A percentile compares a stretch with the other conserved stretches of the same genome.
These are phyloP conservation scores for Tinea trinotella DNA, from an alignment of 2,888 invertebrate species.

Conservation along the genomic window DNA sequence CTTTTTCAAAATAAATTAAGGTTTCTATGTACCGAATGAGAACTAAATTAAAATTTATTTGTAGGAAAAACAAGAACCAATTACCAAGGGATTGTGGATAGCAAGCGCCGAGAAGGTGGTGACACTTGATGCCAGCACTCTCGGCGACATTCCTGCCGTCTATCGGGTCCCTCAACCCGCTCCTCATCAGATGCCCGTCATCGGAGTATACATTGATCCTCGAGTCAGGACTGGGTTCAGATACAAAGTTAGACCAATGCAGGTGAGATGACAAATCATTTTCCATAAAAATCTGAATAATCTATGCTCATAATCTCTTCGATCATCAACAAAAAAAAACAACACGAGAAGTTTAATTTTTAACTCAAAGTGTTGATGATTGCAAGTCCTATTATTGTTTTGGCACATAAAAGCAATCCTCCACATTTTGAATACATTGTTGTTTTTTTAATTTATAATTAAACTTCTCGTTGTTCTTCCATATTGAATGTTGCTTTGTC, in stretches of 20 bases:
- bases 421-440: conserved; percentile 42
- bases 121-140: conserved; percentile 69
- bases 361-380: conserved; percentile 53
- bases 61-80: conserved; percentile 45
- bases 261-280: conserved; percentile 49
- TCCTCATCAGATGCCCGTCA: conserved; percentile 76
- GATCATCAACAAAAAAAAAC: conserved; percentile 34
- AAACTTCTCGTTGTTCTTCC: conserved; percentile 35
- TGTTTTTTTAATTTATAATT: conserved; percentile 16
- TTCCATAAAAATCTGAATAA: conserved; percentile 20
- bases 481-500: conserved; percentile 53
- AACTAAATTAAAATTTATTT: conserved; percentile 23
- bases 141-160: conserved; percentile 77
- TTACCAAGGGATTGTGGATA: conserved; percentile 43
- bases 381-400: conserved; percentile 30
- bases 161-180: conserved; percentile 75
- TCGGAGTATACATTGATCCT: conserved; percentile 81
- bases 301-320: conserved; percentile 29
- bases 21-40: neutral
- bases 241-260: conserved; percentile 79
- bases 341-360: conserved; percentile 33
- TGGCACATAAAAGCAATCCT: conserved; percentile 40
- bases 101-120: conserved; percentile 46
- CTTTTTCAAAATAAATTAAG: neutral
- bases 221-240: conserved; percentile 81